Evolutionary conservation across 1,140 invertebrate species (phyloP), one percentile per base, ranked within the genome.

Genomic region (Trachelipus rathkii): DNA sequence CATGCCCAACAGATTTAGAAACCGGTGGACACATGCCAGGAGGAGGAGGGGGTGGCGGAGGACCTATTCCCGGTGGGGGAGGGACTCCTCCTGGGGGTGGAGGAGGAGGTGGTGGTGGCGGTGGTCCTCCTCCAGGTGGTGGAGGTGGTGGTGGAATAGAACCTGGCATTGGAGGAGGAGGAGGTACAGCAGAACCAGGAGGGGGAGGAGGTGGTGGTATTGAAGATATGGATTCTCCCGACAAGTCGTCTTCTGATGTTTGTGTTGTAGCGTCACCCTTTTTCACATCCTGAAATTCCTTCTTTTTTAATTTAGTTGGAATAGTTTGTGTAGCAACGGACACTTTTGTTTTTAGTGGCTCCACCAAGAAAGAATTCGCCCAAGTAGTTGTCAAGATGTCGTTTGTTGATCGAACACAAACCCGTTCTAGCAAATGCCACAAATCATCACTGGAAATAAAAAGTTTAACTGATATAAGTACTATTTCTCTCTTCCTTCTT

Each of bases 151-250:
- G 50, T 60, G 60, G 43, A 44, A 33, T 13, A 73, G 24, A 33
- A 11, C 33, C 68, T 11, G 68, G 68, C 3, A 71, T 69, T 67
- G 75, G 75, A 10, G 33, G 75, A 71, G n/a, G 60, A 43, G 19
- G 68, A 69, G 45, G 45, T 66, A 23, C 53, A 24, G 10, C 71
- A 71, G 44, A 10, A 13, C 13, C 44, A 13, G 10, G 67, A 67
- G 21, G 72, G 15, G 72, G 72, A 44, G 76, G 86, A 7, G 86
- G 86, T 3, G 87, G 87, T 60, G 50, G 50, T 60, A 60, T 60
- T 60, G 8, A 60, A 19, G 19, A 33, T 33, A 33, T 33, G 33
- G 33, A 33, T 33, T 33, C 33, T 33, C 33, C 33, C 6, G 33
- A 33, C 33, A 33, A 3, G 33, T 33, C 33, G 1, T 33, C 6